Conservation (phyloP, 2,113 vertebrate genomes). For the Scopus umbretta region DNA sequence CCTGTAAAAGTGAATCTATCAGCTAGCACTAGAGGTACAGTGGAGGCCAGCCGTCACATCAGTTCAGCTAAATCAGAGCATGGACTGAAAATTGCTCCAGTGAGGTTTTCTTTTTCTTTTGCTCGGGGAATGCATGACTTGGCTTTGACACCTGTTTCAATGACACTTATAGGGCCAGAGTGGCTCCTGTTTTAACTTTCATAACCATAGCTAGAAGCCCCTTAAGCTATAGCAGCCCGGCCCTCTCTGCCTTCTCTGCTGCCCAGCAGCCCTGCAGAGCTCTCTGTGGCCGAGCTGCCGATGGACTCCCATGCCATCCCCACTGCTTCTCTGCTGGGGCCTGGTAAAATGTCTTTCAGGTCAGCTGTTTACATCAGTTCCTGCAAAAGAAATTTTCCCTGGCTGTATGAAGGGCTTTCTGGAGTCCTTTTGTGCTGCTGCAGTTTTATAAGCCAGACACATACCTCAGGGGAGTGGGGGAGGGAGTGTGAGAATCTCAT, state of each 20-base stretch:
- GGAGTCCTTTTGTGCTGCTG: not conserved
- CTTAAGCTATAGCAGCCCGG: not conserved
- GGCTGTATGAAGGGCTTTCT: not conserved
- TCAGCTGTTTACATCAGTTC: not conserved
- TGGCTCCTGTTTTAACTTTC: not conserved
- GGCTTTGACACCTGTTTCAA: not conserved
- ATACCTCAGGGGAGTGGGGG: not conserved
- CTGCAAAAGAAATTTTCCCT: not conserved
- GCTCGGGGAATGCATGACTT: not conserved
- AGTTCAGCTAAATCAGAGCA: not conserved
- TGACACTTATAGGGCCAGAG: not conserved
- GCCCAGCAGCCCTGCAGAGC: not conserved
- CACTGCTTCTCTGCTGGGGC: not conserved
- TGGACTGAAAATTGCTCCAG: not conserved
- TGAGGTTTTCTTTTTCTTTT: not conserved
- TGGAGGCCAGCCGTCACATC: not conserved
- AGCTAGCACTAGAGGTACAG: not conserved
- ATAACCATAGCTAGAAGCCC: not conserved
- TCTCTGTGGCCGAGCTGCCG: not conserved
- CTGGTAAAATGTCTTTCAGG: not conserved
- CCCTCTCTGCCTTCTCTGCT: not conserved
- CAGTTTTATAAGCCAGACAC: not conserved
- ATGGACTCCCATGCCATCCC: not conserved
- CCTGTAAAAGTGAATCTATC: not conserved
- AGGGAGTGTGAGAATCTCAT: constrained; percentile 40